Conservation (phyloP, 2,888 invertebrate species). For the Ectobius pallidus region DNA sequence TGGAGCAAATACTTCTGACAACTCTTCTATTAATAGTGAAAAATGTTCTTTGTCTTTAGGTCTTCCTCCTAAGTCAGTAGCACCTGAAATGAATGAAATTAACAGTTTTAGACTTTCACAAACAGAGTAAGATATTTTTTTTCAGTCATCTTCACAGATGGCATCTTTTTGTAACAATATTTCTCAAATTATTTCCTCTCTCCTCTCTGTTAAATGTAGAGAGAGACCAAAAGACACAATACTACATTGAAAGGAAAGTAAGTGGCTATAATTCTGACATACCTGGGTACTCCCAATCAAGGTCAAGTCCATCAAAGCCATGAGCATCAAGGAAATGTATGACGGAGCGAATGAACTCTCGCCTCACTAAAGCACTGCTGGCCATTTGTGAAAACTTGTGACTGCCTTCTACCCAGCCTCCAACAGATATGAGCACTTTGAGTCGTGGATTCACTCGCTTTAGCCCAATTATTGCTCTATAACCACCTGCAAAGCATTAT, state of each 20-base stretch:
- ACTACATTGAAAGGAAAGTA: too few species aligned
- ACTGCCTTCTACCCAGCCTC: slow-evolving; percentile 70
- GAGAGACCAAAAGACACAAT: too few species aligned
- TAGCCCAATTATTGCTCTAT: slow-evolving; percentile 70
- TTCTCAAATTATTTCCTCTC: too few species aligned
- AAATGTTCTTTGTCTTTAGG: slow-evolving; percentile 62
- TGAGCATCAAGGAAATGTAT: slow-evolving; percentile 71
- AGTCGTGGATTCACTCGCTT: slow-evolving; percentile 70
- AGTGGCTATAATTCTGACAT: slow-evolving; percentile 2
- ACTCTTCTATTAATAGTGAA: slow-evolving; percentile 63
- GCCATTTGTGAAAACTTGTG: slow-evolving; percentile 69
- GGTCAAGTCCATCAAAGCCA: slow-evolving; percentile 80
- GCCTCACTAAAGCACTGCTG: slow-evolving; percentile 57
- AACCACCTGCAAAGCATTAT: slow-evolving; percentile 64
- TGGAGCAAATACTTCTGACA: slow-evolving; percentile 64
- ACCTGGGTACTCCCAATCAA: slow-evolving; percentile 86
- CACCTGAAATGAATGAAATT: slow-evolving; percentile 48
- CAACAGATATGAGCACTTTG: slow-evolving; percentile 73
- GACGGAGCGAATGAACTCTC: slow-evolving; percentile 68
- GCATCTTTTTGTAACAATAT: too few species aligned
- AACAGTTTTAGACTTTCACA: not conserved
- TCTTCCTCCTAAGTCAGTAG: slow-evolving; percentile 56
- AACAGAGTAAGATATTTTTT: too few species aligned
- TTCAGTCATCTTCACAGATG: too few species aligned
- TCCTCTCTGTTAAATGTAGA: too few species aligned